Conservation (phyloP, 2,888 invertebrate genomes). For the Polietes domitor region DNA sequence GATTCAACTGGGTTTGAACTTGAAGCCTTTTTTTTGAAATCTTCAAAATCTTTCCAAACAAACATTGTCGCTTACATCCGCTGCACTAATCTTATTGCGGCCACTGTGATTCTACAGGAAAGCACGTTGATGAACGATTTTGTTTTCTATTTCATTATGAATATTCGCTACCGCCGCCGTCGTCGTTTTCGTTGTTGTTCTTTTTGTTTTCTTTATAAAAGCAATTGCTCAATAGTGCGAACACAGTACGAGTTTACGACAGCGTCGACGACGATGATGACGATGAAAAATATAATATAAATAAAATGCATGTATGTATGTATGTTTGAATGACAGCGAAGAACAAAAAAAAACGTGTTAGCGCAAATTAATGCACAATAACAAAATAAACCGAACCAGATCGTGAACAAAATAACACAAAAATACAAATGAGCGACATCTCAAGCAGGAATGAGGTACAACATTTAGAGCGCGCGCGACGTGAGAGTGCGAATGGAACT, state of each 20-base stretch:
- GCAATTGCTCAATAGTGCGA: constrained; percentile 24
- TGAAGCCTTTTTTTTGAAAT: no score
- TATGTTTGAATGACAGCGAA: background rate
- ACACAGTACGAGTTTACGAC: background rate
- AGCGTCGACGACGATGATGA: background rate
- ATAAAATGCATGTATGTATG: constrained; percentile 15
- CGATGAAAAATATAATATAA: background rate
- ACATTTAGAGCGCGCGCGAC: background rate
- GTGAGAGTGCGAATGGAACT: background rate
- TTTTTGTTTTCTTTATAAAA: background rate
- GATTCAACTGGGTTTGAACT: no score
- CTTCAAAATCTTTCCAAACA: no score
- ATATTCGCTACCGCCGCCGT: background rate
- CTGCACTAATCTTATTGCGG: background rate
- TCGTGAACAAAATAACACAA: constrained; percentile 12
- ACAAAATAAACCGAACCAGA: constrained; percentile 6
- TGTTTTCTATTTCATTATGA: constrained; percentile 18
- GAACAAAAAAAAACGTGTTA: constrained; percentile 14
- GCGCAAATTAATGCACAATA: constrained; percentile 16
- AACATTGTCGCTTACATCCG: no score
- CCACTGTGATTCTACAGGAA: background rate
- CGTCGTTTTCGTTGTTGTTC: background rate
- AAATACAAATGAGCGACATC: background rate
- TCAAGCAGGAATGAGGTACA: background rate
- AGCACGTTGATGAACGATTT: background rate